phyloP scores from a whole-genome alignment of 2,797 vertebrate genomes.

The Myotis daubentonii region DNA sequence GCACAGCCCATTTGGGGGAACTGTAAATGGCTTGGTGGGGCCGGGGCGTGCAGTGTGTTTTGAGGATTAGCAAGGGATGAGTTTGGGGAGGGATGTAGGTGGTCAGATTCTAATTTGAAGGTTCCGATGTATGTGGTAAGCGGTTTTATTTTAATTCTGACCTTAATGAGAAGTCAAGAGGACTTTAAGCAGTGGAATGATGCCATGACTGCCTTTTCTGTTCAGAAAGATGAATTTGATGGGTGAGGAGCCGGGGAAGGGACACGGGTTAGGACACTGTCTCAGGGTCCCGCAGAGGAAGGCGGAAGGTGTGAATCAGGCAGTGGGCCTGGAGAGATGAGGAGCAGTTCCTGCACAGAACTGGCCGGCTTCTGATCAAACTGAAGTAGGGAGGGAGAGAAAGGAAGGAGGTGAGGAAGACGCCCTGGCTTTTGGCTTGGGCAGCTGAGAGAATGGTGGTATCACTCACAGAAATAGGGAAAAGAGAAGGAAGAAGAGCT shows the following conservation, averaged over 20 bases:
- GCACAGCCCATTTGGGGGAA: background rate
- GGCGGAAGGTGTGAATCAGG: background rate
- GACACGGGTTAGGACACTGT: background rate
- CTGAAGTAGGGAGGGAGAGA: background rate
- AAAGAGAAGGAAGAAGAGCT: conserved; percentile 68
- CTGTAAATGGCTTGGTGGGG: background rate
- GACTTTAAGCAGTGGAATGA: background rate
- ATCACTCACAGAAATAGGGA: conserved; percentile 59
- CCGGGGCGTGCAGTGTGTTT: background rate
- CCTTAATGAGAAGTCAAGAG: background rate
- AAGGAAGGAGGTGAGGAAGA: background rate
- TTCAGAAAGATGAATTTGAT: background rate
- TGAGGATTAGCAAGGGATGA: background rate
- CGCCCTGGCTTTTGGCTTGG: background rate
- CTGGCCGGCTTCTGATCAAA: background rate
- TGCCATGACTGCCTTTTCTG: background rate
- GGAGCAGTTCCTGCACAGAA: background rate
- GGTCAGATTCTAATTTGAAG: background rate
- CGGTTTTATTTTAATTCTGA: conserved; percentile 5
- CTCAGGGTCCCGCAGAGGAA: background rate
- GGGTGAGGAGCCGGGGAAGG: background rate
- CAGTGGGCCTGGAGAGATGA: background rate
- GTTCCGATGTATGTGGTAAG: background rate
- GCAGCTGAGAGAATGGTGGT: conserved; percentile 17
- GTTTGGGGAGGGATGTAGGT: background rate